Percentiles rank a stretch among this genome's conserved stretches.
phyloP scores from a whole-genome alignment of 2,888 invertebrate species.

The Cryptophagus acutangulus region DNA sequence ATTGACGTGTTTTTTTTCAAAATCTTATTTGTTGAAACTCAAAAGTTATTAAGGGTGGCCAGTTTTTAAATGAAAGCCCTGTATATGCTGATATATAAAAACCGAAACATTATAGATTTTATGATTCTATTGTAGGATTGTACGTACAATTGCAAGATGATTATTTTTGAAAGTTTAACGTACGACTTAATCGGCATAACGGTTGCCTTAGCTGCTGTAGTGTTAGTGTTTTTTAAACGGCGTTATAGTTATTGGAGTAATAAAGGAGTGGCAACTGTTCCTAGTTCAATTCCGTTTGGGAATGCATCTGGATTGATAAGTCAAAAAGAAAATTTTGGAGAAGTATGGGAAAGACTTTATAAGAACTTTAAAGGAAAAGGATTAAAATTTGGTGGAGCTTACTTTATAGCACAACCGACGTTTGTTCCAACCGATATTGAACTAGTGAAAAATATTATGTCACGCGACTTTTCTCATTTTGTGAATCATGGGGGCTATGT shows the following conservation, averaged over 20 bases:
- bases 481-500: constrained; percentile 53
- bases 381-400: constrained; percentile 30
- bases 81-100: too few relatives aligned
- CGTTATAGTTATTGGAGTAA: constrained; percentile 14
- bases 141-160: too few relatives aligned
- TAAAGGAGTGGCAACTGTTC: constrained; percentile 2
- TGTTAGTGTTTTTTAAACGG: constrained; percentile 16
- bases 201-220: too few relatives aligned
- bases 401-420: constrained; percentile 41
- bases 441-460: constrained; percentile 46
- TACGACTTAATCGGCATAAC: too few relatives aligned
- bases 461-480: constrained; percentile 57
- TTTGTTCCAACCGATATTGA: constrained; percentile 30
- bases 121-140: too few relatives aligned
- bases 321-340: not conserved
- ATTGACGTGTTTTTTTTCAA: too few relatives aligned
- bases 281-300: constrained; percentile 10
- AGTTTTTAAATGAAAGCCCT: too few relatives aligned
- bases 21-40: too few relatives aligned
- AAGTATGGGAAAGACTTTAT: constrained; percentile 12
- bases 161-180: too few relatives aligned
- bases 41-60: too few relatives aligned
- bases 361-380: constrained; percentile 16
- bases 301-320: not conserved
- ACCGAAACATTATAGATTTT: too few relatives aligned